Evolutionary conservation across 2,888 invertebrate genomes (phyloP), one percentile per base, ranked within the genome.

Genomic region (Trypoxylon attenuatum): DNA sequence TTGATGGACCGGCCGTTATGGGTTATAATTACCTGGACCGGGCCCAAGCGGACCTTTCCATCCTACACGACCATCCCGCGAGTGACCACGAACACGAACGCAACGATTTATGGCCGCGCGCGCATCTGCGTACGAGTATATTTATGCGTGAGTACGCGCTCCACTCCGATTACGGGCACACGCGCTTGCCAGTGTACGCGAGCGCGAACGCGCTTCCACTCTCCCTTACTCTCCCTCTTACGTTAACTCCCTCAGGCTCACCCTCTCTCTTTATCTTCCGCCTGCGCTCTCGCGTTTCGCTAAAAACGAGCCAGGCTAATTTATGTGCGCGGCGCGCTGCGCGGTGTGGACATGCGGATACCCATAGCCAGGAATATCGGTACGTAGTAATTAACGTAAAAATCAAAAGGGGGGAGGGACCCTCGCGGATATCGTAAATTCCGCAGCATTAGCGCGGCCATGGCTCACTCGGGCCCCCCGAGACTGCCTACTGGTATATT

Each of bases 1-100:
- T 80, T 83, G 83, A 85, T 83, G 83, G 82, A 83, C 81, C 77
- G 84, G 83, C 82, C 83, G 82, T 81, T 82, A 77, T 74, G 74
- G 80, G 76, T 83, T 83, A 83, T 85, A 85, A 85, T 85, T 85
- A 84, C 77, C 76, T 65, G 70, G 55, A n/a, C n/a, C 63, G 19
- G 66, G 64, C 68, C 69, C 71, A 81, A 79, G 78, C 81, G 78
- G 79, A 79, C 69, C 23, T 68, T 47, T 47, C 46, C 59, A 41
- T 47, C 29, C 23, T 46, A 39, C 47, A 5, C 29, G 1, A n/a
- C 10, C 50, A 16, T 27, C 19, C 39, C 47, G 38, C 21, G 13
- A 1, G 25, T 39, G 15, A 29, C 16, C 41, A 33, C 41, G 18
- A 18, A 43, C 27, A 13, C 47, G 47, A 60, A 67, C 55, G 60